These are phyloP conservation scores for Drosophila demipolita DNA, from an alignment of 2,888 invertebrate species.

Conservation along the genomic window DNA sequence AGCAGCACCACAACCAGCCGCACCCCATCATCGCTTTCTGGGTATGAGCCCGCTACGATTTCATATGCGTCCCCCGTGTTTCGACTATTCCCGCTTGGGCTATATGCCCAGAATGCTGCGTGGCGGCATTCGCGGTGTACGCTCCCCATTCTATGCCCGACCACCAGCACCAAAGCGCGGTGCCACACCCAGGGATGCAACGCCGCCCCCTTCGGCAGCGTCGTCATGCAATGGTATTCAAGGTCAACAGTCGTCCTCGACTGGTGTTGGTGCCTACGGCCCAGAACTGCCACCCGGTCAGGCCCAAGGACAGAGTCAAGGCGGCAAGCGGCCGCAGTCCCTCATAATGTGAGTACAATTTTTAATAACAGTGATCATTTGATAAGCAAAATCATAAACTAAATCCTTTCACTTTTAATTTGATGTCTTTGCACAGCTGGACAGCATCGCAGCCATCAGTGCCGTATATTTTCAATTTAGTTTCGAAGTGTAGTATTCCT, in stretches of 20 bases:
- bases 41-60: constrained; percentile 57
- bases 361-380: background rate
- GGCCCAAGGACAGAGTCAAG: constrained; percentile 1
- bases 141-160: constrained; percentile 65
- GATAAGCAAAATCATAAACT: background rate
- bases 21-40: constrained; percentile 42
- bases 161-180: constrained; percentile 28
- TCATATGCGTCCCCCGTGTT: constrained; percentile 62
- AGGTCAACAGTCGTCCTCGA: background rate
- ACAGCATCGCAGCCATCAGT: constrained; percentile 50
- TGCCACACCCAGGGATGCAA: constrained; percentile 23
- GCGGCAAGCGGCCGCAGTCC: constrained; percentile 45
- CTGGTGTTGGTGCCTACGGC: constrained; percentile 37
- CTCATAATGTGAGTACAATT: constrained; percentile 43
- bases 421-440: constrained; percentile 45
- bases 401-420: background rate
- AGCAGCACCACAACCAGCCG: constrained; percentile 32
- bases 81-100: constrained; percentile 57
- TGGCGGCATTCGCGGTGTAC: constrained; percentile 65
- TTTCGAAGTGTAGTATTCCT: constrained; percentile 48
- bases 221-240: constrained; percentile 20
- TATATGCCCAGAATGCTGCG: constrained; percentile 71
- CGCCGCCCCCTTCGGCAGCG: constrained; percentile 3
- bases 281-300: constrained; percentile 43
- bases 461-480: constrained; percentile 49